Evolutionary conservation across 2,113 vertebrate species (phyloP).

Genomic region (Myotis davidii): DNA sequence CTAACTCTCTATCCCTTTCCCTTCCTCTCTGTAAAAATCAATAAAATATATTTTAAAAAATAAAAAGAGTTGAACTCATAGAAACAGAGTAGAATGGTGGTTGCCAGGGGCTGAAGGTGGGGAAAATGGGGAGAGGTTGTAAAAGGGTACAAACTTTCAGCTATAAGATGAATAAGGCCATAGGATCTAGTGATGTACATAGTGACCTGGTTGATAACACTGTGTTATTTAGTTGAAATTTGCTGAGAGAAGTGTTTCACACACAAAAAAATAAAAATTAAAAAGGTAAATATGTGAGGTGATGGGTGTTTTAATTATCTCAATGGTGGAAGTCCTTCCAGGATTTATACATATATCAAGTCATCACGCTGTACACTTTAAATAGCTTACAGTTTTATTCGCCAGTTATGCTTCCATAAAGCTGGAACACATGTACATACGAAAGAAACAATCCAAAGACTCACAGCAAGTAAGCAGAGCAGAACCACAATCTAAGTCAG

Average conservation of each 20-base stretch:
- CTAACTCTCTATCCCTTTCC: too few relatives aligned
- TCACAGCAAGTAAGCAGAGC: not conserved
- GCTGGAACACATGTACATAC: not conserved
- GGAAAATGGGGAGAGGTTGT: accelerated
- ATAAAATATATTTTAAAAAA: not conserved
- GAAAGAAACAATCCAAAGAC: not conserved
- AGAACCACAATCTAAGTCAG: not conserved
- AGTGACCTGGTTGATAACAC: too few relatives aligned
- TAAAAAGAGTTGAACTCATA: not conserved
- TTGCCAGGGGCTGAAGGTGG: not conserved
- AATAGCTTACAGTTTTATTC: not conserved
- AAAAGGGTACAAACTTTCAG: not conserved
- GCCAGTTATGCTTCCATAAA: not conserved
- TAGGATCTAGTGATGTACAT: not conserved
- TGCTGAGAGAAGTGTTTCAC: not conserved
- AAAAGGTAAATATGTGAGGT: not conserved
- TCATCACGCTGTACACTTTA: not conserved
- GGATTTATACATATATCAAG: not conserved
- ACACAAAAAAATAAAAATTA: not conserved
- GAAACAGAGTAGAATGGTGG: not conserved
- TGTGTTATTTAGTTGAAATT: not conserved
- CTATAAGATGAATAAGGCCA: not conserved
- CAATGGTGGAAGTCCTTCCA: not conserved
- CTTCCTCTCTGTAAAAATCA: too few relatives aligned
- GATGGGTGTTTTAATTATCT: not conserved